These are phyloP conservation scores for Vipera latastei DNA, from an alignment of 2,797 vertebrate genomes.

Conservation along the genomic window DNA sequence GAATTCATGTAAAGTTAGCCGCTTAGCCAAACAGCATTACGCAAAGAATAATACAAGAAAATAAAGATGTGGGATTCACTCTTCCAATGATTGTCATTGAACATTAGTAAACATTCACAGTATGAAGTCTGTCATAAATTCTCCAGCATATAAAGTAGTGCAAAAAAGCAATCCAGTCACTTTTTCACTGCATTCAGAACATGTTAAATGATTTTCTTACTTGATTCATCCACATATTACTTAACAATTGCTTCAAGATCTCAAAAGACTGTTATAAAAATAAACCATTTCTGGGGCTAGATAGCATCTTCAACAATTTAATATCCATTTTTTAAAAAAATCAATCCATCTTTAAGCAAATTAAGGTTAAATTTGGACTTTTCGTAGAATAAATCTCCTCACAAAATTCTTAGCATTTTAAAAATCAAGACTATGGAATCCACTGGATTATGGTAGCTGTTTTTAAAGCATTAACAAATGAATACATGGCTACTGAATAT, in stretches of 20 bases:
- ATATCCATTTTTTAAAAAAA: slow-evolving; percentile 71
- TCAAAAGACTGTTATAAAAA: slow-evolving; percentile 77
- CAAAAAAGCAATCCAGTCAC: slow-evolving; percentile 75
- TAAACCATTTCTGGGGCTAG: slow-evolving; percentile 75
- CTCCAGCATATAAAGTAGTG: slow-evolving; percentile 79
- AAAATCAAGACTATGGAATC: slow-evolving; percentile 72
- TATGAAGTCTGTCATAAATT: slow-evolving; percentile 76
- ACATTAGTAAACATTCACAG: slow-evolving; percentile 81
- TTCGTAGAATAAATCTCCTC: slow-evolving; percentile 71
- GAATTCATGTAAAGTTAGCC: slow-evolving; percentile 62
- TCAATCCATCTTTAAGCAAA: slow-evolving; percentile 70
- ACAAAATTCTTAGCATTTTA: slow-evolving; percentile 73
- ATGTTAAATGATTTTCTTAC: slow-evolving; percentile 64
- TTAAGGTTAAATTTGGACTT: slow-evolving; percentile 70
- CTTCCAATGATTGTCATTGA: slow-evolving; percentile 80
- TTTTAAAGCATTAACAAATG: slow-evolving; percentile 75
- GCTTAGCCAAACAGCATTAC: slow-evolving; percentile 62
- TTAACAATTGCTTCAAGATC: slow-evolving; percentile 67
- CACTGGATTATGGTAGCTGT: slow-evolving; percentile 70
- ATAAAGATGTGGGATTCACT: slow-evolving; percentile 69
- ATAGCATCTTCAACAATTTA: slow-evolving; percentile 71
- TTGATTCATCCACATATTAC: slow-evolving; percentile 65
- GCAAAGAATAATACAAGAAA: slow-evolving; percentile 65
- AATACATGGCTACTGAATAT: slow-evolving; percentile 70
- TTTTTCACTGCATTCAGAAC: slow-evolving; percentile 69